Evolutionary conservation across 2,888 invertebrate genomes (phyloP).

Genomic region (Cantharis lateralis): DNA sequence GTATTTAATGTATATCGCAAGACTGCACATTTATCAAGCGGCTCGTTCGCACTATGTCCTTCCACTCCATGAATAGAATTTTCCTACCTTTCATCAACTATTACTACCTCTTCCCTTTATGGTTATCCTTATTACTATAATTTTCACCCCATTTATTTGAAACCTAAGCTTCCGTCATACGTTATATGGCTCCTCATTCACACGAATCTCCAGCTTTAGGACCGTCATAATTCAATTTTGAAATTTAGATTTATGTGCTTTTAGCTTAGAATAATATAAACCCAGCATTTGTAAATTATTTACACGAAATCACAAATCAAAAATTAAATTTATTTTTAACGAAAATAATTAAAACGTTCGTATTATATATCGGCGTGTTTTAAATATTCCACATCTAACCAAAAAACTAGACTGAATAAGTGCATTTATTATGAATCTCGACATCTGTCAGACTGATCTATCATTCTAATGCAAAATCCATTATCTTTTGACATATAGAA

Average conservation of each 20-base stretch:
- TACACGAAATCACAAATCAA: background rate
- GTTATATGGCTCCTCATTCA: constrained; percentile 25
- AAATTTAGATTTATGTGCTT: constrained; percentile 9
- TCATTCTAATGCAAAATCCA: constrained; percentile 19
- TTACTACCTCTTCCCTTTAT: constrained; percentile 38
- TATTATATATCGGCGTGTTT: background rate
- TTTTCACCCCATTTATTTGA: constrained; percentile 42
- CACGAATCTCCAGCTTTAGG: constrained; percentile 17
- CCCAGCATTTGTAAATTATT: background rate
- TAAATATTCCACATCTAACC: background rate
- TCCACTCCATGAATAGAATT: constrained; percentile 41
- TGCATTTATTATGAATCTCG: constrained; percentile 18
- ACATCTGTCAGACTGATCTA: constrained; percentile 18
- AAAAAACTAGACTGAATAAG: constrained; percentile 1
- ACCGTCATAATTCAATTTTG: constrained; percentile 19
- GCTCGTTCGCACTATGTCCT: constrained; percentile 22
- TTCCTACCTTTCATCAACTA: constrained; percentile 40
- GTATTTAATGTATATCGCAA: constrained; percentile 10
- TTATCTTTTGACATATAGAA: constrained; percentile 20
- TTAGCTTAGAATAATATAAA: background rate
- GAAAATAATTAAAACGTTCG: background rate
- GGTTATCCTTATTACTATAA: constrained; percentile 43
- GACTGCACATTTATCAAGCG: constrained; percentile 39
- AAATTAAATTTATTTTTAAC: background rate
- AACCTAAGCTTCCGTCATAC: constrained; percentile 29